Evolutionary conservation across 1,140 invertebrate species (phyloP).

Genomic region (Trachymyrmex septentrionalis): DNA sequence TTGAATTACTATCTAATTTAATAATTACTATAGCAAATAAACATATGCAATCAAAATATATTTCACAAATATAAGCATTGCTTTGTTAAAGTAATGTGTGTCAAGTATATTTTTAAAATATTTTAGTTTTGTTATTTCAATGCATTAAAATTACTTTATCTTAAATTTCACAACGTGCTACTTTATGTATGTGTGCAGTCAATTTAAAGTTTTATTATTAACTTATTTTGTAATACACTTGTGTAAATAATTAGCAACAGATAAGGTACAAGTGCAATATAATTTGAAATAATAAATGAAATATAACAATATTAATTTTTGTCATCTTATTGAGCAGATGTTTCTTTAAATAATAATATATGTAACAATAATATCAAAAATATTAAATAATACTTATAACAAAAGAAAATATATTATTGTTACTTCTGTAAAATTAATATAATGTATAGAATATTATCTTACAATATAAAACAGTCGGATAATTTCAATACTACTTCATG

Average conservation of each 20-base stretch:
- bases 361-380: not conserved
- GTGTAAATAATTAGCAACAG: not conserved
- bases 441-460: constrained; percentile 10
- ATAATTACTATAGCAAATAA: not conserved
- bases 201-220: constrained; percentile 10
- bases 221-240: not conserved
- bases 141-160: not conserved
- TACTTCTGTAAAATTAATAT: constrained; percentile 18
- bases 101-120: not conserved
- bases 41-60: not conserved
- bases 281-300: constrained; percentile 34
- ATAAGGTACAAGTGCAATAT: not conserved
- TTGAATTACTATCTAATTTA: not conserved
- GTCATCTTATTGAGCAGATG: not conserved
- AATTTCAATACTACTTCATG: not conserved
- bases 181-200: not conserved
- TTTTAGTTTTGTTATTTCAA: not conserved
- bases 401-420: not conserved
- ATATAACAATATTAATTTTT: constrained; percentile 19
- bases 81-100: not conserved
- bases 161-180: not conserved
- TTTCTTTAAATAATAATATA: constrained; percentile 30
- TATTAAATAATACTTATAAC: not conserved
- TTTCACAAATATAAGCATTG: not conserved
- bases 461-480: constrained; percentile 19